These are phyloP conservation scores for Phylloscopus collybita DNA, from an alignment of 2,797 vertebrate species.

Conservation along the genomic window DNA sequence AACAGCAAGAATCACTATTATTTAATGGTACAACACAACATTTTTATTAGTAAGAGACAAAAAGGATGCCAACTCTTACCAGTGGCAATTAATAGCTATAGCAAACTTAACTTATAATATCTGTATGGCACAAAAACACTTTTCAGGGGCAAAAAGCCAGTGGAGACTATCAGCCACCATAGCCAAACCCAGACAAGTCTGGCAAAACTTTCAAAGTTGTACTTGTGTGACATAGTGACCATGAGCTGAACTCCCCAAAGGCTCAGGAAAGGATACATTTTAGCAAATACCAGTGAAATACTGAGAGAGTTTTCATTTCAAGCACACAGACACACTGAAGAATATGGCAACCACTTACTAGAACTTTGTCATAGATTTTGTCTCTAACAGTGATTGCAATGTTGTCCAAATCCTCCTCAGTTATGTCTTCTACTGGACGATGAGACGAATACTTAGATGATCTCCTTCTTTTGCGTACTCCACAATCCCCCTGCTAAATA, in stretches of 20 bases:
- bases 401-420: conserved; percentile 91
- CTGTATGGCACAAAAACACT: not conserved
- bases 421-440: conserved; percentile 89
- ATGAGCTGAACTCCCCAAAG: not conserved
- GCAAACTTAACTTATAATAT: not conserved
- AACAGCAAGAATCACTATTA: not conserved
- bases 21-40: not conserved
- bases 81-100: not conserved
- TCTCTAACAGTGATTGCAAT: conserved; percentile 90
- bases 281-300: not conserved
- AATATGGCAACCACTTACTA: conserved; percentile 76
- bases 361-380: conserved; percentile 94
- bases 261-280: not conserved
- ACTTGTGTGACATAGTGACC: not conserved
- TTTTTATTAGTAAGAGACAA: not conserved
- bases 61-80: not conserved
- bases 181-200: not conserved
- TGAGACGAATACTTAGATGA: conserved; percentile 68
- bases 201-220: not conserved
- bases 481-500: conserved; percentile 70
- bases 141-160: not conserved
- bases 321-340: not conserved
- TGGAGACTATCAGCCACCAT: not conserved
- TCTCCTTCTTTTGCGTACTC: conserved; percentile 71
- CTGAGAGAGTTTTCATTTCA: not conserved